A percentile compares a stretch with the other conserved stretches of the same genome.
These are phyloP conservation scores for Pterois miles DNA, from an alignment of 2,797 vertebrate species.

Conservation along the genomic window DNA sequence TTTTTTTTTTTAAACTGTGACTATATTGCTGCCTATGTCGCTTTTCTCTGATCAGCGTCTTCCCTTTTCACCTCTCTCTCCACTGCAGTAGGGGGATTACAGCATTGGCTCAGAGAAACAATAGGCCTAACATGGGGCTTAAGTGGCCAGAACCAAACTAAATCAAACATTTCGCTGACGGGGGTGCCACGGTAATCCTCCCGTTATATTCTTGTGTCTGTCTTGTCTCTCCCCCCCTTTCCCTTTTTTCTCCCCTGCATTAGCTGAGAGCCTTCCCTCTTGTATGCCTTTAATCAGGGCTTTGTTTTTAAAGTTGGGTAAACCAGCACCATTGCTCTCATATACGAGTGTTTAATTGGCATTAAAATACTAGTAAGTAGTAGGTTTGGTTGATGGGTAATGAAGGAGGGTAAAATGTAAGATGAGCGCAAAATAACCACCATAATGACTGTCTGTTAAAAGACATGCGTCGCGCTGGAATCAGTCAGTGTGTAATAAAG, in stretches of 20 bases:
- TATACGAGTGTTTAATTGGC: constrained; percentile 54
- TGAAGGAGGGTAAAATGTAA: constrained; percentile 36
- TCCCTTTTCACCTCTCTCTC: constrained; percentile 31
- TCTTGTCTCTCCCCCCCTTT: not conserved
- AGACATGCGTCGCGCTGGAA: not conserved
- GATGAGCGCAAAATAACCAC: constrained; percentile 17
- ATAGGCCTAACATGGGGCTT: constrained; percentile 60
- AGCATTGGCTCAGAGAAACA: constrained; percentile 63
- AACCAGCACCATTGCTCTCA: constrained; percentile 19
- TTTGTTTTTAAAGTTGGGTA: constrained; percentile 47
- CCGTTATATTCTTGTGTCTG: constrained; percentile 46
- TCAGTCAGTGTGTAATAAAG: constrained; percentile 18
- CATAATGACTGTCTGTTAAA: constrained; percentile 17
- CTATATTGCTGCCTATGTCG: not conserved
- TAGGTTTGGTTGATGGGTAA: constrained; percentile 50
- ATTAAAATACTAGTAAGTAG: constrained; percentile 41
- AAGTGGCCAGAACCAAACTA: constrained; percentile 69
- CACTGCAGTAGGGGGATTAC: constrained; percentile 46
- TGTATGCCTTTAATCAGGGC: constrained; percentile 43
- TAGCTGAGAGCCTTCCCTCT: constrained; percentile 37
- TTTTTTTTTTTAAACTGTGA: constrained; percentile 23
- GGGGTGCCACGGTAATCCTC: constrained; percentile 56
- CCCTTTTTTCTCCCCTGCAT: constrained; percentile 8
- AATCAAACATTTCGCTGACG: constrained; percentile 67
- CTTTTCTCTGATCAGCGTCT: constrained; percentile 16